Evolutionary conservation across 2,113 vertebrate species (phyloP).

Genomic region (Gavia stellata): DNA sequence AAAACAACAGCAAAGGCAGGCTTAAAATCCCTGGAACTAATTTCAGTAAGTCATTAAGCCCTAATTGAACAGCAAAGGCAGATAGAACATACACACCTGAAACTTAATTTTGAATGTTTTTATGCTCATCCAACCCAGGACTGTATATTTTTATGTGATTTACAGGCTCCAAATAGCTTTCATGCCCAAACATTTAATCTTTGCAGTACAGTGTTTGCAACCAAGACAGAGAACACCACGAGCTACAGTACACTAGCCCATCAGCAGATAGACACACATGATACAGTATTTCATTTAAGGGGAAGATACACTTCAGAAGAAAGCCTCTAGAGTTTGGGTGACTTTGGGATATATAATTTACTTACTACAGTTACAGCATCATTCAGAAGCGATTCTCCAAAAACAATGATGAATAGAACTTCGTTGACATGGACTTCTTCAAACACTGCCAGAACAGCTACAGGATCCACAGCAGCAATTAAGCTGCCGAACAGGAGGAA

Average conservation of each 20-base stretch:
- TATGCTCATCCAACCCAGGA: background rate
- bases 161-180: background rate
- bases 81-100: background rate
- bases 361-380: slow-evolving; percentile 96
- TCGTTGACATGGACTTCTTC: slow-evolving; percentile 98
- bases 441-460: slow-evolving; percentile 94
- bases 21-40: background rate
- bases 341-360: background rate
- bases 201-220: background rate
- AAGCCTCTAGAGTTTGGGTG: background rate
- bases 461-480: slow-evolving; percentile 92
- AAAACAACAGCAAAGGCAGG: background rate
- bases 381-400: slow-evolving; percentile 96
- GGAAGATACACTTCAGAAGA: background rate
- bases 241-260: background rate
- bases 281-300: background rate
- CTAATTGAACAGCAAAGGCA: background rate
- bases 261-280: background rate
- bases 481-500: slow-evolving; percentile 95
- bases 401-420: slow-evolving; percentile 96
- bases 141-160: background rate
- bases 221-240: background rate
- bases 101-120: background rate
- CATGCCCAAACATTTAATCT: background rate
- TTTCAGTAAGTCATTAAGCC: background rate